These are phyloP conservation scores for Sarcophaga bullata DNA, from an alignment of 1,140 invertebrate genomes.

Conservation along the genomic window DNA sequence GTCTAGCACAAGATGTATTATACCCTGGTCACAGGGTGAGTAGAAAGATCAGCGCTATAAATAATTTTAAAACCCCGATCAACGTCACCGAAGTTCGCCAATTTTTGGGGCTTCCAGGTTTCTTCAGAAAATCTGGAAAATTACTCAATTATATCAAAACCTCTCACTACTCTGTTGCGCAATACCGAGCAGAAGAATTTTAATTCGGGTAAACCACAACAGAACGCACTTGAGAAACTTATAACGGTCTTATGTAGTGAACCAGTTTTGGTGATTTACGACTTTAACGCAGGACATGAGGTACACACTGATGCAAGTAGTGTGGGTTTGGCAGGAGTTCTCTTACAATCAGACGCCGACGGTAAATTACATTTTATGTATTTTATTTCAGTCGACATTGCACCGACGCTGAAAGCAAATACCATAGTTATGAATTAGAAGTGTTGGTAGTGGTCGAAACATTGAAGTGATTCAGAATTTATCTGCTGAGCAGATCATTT, in stretches of 20 bases:
- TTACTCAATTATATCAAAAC: constrained; percentile 47
- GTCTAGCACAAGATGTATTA: constrained; percentile 3
- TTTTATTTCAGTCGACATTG: too few species aligned
- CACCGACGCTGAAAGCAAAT: constrained; percentile 50
- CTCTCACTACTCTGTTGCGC: constrained; percentile 44
- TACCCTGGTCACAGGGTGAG: constrained; percentile 48
- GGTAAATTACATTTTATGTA: constrained; percentile 32
- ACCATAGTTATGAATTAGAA: constrained; percentile 57
- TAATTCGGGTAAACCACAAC: constrained; percentile 46
- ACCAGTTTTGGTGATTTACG: constrained; percentile 30
- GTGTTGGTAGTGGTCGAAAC: constrained; percentile 38
- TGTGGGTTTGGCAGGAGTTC: constrained; percentile 49
- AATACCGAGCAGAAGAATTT: constrained; percentile 41
- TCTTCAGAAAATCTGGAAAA: constrained; percentile 48
- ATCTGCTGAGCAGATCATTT: constrained; percentile 62
- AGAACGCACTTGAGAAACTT: constrained; percentile 40
- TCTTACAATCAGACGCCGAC: constrained; percentile 50
- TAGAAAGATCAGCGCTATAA: constrained; percentile 48
- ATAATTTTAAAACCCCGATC: constrained; percentile 51
- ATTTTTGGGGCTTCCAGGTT: constrained; percentile 54
- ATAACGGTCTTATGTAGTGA: constrained; percentile 45
- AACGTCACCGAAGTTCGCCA: constrained; percentile 57
- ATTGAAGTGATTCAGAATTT: constrained; percentile 46
- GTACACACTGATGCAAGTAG: constrained; percentile 56
- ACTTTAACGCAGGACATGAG: constrained; percentile 12